A percentile compares a stretch with the other conserved stretches of the same genome.
phyloP scores from a whole-genome alignment of 2,888 invertebrate species.

The Romanomermis culicivorax region DNA sequence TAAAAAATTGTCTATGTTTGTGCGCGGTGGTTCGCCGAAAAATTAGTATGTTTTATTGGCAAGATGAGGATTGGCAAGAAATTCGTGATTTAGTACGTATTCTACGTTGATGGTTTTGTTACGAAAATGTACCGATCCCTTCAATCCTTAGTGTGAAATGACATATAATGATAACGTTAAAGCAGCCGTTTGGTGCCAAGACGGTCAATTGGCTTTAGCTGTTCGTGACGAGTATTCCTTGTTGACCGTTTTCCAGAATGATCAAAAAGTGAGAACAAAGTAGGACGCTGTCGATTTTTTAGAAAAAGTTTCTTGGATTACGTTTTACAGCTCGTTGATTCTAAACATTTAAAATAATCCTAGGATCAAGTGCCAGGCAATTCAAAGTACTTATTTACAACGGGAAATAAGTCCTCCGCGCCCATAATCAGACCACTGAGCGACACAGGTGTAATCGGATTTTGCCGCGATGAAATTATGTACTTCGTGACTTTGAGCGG shows the following conservation, averaged over 20 bases:
- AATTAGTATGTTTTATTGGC: slow-evolving; percentile 1
- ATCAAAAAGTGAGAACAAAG: neutral
- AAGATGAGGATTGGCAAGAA: neutral
- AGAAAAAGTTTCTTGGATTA: neutral
- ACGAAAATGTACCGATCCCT: neutral
- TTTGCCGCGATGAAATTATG: slow-evolving; percentile 11
- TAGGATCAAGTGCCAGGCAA: neutral
- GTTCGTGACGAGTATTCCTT: slow-evolving; percentile 8
- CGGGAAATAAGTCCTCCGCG: slow-evolving; percentile 8
- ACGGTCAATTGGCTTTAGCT: neutral
- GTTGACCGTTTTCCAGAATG: neutral
- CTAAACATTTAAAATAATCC: neutral
- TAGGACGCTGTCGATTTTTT: too few species aligned
- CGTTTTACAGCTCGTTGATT: neutral
- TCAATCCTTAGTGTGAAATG: neutral
- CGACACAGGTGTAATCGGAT: slow-evolving; percentile 13
- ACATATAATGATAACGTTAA: slow-evolving; percentile 3
- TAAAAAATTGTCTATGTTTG: slow-evolving; percentile 1
- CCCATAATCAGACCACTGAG: slow-evolving; percentile 13
- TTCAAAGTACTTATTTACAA: slow-evolving; percentile 2
- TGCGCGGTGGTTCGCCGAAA: neutral
- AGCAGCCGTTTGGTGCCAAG: slow-evolving; percentile 2
- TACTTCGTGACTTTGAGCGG: slow-evolving; percentile 4
- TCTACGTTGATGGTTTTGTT: neutral
- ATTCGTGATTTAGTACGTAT: neutral